Evolutionary conservation across 2,797 vertebrate species (phyloP), one percentile per base, ranked within the genome.

Genomic region (Pteropus rufus): DNA sequence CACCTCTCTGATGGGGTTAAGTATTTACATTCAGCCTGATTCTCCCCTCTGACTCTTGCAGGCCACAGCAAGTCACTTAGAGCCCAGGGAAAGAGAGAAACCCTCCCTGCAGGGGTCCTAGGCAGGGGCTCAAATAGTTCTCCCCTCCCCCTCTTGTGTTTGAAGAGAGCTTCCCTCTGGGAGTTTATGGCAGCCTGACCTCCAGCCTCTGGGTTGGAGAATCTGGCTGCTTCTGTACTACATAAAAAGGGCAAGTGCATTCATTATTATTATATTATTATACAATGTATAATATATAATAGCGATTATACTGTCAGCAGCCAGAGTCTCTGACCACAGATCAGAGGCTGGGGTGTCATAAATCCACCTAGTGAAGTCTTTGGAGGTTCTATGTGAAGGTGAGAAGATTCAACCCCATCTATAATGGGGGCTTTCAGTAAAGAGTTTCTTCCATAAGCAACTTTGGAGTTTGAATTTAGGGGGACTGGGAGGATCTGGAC

Each of bases 211-310:
- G 85, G 77, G 75, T 60, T 90, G 93, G 92, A 88, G 93, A 93
- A 93, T 93, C 94, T 91, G 82, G 70, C 44, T 0, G n/a, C 91
- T 93, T 96, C 89, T 94, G 94, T 56, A 84, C 95, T 94, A 95
- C 95, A 96, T 97, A 97, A 97, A 97, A 97, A 97, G 95, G 97
- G 96, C 93, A 97, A 97, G 92, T 95, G 91, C 79, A 94, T 93
- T 97, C 88, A 94, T 97, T 96, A 97, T 96, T 97, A 95, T 94
- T 94, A 95, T 97, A 95, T 96, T 96, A 96, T 97, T 97, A 97
- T 96, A 95, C 94, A 97, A 94, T 96, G 82, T 94, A 85, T 96
- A 96, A 96, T 97, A 97, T 97, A 96, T 96, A 95, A 97, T 93
- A 84, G 96, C 0, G 26, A 97, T 97, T 96, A 96, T 85, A 60